A percentile compares a stretch with the other conserved stretches of the same genome.
phyloP scores from a whole-genome alignment of 2,888 invertebrate genomes.

The Lasiommata megera region DNA sequence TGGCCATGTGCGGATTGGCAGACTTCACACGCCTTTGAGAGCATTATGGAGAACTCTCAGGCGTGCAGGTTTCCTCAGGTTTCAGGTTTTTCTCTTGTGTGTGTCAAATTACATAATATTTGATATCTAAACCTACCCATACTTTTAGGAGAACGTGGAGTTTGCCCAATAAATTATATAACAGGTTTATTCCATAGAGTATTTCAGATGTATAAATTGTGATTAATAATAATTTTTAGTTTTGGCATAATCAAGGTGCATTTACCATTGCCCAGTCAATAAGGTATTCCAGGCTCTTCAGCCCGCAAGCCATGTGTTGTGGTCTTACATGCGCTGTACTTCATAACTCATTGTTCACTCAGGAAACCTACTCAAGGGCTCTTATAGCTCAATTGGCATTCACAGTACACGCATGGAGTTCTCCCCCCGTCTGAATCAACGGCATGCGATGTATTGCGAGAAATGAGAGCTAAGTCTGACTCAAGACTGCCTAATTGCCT shows the following conservation, averaged over 20 bases:
- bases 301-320: conserved; percentile 38
- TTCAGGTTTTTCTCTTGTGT: no score
- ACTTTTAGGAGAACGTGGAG: no score
- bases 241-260: neutral
- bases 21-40: no score
- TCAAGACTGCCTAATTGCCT: conserved; percentile 21
- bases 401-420: conserved; percentile 53
- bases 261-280: conserved; percentile 1
- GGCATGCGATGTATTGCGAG: conserved; percentile 19
- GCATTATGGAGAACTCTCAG: no score
- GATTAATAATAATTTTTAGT: neutral
- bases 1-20: no score
- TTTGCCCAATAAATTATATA: no score
- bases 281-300: conserved; percentile 19
- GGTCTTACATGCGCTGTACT: conserved; percentile 51
- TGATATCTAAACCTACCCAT: no score
- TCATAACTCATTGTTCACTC: conserved; percentile 69
- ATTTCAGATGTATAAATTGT: no score
- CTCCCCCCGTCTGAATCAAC: conserved; percentile 47
- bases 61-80: no score
- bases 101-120: no score
- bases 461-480: conserved; percentile 22
- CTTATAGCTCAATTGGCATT: conserved; percentile 68
- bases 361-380: conserved; percentile 58
- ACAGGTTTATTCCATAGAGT: no score